These are phyloP conservation scores for Bradypodion pumilum DNA, from an alignment of 2,797 vertebrate species.

Conservation along the genomic window DNA sequence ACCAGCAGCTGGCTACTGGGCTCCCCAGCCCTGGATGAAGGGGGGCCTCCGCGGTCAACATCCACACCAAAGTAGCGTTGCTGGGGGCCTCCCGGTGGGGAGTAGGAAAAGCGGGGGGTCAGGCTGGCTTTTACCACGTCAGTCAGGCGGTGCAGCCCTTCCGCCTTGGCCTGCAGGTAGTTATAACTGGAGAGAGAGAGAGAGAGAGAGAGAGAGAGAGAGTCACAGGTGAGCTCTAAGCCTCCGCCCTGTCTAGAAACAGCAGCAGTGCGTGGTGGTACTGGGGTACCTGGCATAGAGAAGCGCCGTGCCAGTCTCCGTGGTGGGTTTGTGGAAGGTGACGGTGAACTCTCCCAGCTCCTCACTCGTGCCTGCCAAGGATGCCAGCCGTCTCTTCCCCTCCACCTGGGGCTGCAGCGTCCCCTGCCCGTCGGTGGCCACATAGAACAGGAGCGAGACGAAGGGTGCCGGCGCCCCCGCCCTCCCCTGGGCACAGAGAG, in stretches of 20 bases:
- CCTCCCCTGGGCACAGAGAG: slow-evolving; percentile 65
- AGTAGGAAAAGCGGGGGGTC: slow-evolving; percentile 82
- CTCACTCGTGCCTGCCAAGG: slow-evolving; percentile 83
- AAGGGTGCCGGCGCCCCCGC: slow-evolving; percentile 72
- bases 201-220: not conserved
- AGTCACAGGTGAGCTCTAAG: not conserved
- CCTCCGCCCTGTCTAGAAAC: not conserved
- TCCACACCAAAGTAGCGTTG: slow-evolving; percentile 86
- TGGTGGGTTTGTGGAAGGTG: slow-evolving; percentile 83
- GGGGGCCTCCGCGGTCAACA: slow-evolving; percentile 66
- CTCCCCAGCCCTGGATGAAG: slow-evolving; percentile 52
- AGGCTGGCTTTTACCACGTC: slow-evolving; percentile 88
- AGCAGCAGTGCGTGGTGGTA: accelerated
- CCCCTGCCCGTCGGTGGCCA: slow-evolving; percentile 89
- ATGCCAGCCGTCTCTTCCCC: slow-evolving; percentile 79
- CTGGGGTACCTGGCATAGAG: slow-evolving; percentile 85
- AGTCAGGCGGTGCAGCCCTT: slow-evolving; percentile 87
- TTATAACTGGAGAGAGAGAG: slow-evolving; percentile 82
- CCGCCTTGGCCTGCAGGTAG: slow-evolving; percentile 81
- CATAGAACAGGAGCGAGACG: slow-evolving; percentile 92
- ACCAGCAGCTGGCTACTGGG: slow-evolving; percentile 78
- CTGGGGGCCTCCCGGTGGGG: slow-evolving; percentile 77
- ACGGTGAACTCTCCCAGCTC: slow-evolving; percentile 92
- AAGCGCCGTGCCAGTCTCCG: slow-evolving; percentile 67
- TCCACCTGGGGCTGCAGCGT: slow-evolving; percentile 79